A percentile compares a stretch with the other conserved stretches of the same genome.
These are phyloP conservation scores for Spinus pinus DNA, from an alignment of 2,797 vertebrate species.

Conservation along the genomic window DNA sequence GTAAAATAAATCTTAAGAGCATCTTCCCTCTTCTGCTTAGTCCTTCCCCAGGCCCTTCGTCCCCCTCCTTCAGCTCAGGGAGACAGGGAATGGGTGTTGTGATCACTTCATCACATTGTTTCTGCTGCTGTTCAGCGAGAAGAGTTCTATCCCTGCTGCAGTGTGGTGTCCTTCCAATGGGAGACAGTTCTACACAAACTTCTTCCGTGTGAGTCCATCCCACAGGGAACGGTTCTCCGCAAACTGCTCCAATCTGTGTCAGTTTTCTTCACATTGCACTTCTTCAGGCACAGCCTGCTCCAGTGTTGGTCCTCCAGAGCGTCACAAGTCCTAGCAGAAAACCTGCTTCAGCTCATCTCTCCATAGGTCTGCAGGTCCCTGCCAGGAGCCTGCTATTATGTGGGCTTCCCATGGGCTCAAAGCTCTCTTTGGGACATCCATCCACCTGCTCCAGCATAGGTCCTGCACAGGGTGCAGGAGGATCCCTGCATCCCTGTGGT, in stretches of 20 bases:
- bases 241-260: not conserved
- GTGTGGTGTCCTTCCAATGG: rapidly evolving
- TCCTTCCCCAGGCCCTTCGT: not conserved
- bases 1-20: not conserved
- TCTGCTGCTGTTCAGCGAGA: not conserved
- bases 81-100: not conserved
- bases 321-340: not conserved
- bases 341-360: not conserved
- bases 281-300: not conserved
- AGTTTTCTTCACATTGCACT: not conserved
- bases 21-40: not conserved
- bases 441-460: too few relatives aligned
- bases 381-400: not conserved
- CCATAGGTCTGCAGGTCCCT: not conserved
- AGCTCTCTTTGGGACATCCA: not conserved
- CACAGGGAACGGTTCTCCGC: not conserved
- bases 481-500: not conserved
- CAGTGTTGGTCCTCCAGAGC: rapidly evolving
- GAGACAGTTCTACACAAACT: not conserved
- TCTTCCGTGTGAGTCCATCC: not conserved
- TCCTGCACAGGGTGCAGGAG: rapidly evolving
- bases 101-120: not conserved
- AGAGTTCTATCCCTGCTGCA: not conserved
- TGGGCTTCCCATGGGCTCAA: rapidly evolving
- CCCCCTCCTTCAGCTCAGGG: rapidly evolving